phyloP scores from a whole-genome alignment of 2,797 vertebrate genomes.

The Tympanoctomys barrerae region DNA sequence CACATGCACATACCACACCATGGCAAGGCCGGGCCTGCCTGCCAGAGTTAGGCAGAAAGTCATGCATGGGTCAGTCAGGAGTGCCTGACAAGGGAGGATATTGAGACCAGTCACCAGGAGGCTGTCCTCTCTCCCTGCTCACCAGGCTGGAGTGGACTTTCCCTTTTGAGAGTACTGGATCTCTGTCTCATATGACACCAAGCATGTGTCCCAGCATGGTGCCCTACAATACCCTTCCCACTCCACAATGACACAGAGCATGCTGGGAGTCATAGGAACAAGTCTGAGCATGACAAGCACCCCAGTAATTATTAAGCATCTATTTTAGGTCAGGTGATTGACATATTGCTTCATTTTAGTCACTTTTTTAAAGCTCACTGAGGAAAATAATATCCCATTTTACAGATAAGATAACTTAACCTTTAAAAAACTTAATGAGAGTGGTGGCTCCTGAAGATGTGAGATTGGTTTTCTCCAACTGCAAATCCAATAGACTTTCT shows the following conservation, averaged over 20 bases:
- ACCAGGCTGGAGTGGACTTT: neutral
- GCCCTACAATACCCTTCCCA: neutral
- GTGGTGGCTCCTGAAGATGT: neutral
- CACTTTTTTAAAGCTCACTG: neutral
- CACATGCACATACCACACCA: neutral
- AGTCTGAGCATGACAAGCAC: neutral
- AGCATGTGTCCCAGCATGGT: too few relatives aligned
- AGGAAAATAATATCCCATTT: constrained; percentile 4
- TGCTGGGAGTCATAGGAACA: neutral
- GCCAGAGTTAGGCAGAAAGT: neutral
- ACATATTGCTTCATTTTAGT: constrained; percentile 44
- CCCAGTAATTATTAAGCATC: neutral
- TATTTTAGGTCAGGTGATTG: constrained; percentile 27
- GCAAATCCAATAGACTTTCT: neutral
- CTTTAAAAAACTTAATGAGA: neutral
- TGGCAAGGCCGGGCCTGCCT: neutral
- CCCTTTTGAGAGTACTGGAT: neutral
- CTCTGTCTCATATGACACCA: neutral
- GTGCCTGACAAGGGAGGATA: neutral
- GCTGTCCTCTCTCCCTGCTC: neutral
- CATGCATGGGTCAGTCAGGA: neutral
- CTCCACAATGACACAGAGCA: neutral
- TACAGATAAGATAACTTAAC: constrained; percentile 26
- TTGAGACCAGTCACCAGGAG: neutral
- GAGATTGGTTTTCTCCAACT: neutral